These are phyloP conservation scores for Sylvia borin DNA, from an alignment of 2,797 vertebrate species.

Conservation along the genomic window DNA sequence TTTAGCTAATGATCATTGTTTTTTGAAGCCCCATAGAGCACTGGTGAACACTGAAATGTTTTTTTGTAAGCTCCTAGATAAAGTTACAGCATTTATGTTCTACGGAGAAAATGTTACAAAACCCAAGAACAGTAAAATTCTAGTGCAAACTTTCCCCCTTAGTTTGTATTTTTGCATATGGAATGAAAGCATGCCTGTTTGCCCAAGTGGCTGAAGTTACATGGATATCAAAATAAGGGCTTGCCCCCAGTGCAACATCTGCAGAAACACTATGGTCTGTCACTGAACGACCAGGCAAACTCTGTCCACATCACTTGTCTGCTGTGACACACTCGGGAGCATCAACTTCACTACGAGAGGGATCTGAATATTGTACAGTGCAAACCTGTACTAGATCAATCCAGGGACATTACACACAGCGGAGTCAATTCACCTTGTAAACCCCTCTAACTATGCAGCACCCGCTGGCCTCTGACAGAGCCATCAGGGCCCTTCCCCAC, in stretches of 20 bases:
- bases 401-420: slow-evolving; percentile 73
- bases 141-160: neutral
- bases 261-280: neutral
- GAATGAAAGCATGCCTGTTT: neutral
- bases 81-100: neutral
- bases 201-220: neutral
- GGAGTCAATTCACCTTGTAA: slow-evolving; percentile 29
- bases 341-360: neutral
- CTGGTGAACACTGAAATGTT: neutral
- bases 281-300: neutral
- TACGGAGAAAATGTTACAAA: neutral
- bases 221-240: neutral
- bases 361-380: slow-evolving; percentile 61
- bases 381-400: slow-evolving; percentile 59
- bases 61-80: neutral
- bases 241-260: neutral
- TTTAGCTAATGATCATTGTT: neutral
- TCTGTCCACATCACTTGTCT: neutral
- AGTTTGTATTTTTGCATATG: neutral
- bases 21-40: neutral
- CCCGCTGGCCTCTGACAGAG: slow-evolving; percentile 22
- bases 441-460: slow-evolving; percentile 46
- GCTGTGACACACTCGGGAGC: neutral
- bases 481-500: neutral
- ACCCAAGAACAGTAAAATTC: neutral